phyloP scores from a whole-genome alignment of 1,140 invertebrate genomes.

The Theocolax elegans region DNA sequence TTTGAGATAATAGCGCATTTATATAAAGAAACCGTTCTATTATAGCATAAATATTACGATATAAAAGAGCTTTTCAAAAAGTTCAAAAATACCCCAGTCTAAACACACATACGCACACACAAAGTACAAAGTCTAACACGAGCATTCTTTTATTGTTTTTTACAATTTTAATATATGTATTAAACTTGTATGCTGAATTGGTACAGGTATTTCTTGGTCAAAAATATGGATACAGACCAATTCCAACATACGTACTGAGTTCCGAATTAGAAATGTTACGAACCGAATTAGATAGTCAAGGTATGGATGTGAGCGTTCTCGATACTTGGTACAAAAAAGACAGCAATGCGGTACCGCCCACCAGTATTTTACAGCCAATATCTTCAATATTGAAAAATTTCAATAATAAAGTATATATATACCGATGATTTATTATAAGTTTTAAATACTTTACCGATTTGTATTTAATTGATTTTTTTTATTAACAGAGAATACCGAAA shows the following conservation, averaged over 20 bases:
- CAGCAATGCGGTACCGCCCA: conserved; percentile 91
- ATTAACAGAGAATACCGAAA: conserved; percentile 84
- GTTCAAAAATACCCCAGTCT: no score
- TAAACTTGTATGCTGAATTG: neutral
- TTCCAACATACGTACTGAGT: conserved; percentile 94
- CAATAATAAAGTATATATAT: conserved; percentile 90
- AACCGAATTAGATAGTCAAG: conserved; percentile 81
- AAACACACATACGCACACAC: no score
- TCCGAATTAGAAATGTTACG: conserved; percentile 91
- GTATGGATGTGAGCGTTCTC: conserved; percentile 84
- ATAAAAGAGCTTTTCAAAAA: no score
- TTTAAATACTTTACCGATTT: conserved; percentile 3
- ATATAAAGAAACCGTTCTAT: no score
- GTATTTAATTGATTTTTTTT: conserved; percentile 21
- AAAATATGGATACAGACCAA: conserved; percentile 97
- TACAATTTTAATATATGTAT: neutral
- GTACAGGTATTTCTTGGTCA: conserved; percentile 91
- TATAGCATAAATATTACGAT: no score
- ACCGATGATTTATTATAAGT: neutral
- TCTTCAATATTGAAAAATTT: conserved; percentile 97
- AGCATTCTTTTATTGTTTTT: neutral
- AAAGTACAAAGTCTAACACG: neutral
- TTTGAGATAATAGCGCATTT: no score
- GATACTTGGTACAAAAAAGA: conserved; percentile 98
- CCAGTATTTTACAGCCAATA: conserved; percentile 95